These are phyloP conservation scores for Natrix natrix DNA, from an alignment of 2,797 vertebrate genomes.

Conservation along the genomic window DNA sequence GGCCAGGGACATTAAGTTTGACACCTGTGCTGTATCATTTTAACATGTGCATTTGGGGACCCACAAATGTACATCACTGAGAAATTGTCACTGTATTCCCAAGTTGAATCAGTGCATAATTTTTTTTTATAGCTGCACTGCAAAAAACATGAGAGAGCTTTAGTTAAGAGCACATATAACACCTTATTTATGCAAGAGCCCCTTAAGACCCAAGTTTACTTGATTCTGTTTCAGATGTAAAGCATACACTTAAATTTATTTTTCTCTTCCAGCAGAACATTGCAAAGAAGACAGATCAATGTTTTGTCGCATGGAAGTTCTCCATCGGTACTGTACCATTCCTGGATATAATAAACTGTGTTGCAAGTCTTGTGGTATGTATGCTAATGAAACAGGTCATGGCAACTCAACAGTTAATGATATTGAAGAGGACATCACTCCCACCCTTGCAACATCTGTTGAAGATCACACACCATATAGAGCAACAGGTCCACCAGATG, in stretches of 20 bases:
- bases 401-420: slow-evolving; percentile 62
- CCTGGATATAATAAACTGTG: slow-evolving; percentile 88
- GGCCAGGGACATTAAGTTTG: too few species aligned
- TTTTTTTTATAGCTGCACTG: slow-evolving; percentile 4
- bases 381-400: slow-evolving; percentile 55
- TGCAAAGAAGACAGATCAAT: slow-evolving; percentile 92
- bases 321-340: slow-evolving; percentile 87
- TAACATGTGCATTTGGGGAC: not conserved
- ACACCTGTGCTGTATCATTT: not conserved
- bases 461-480: slow-evolving; percentile 42
- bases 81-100: not conserved
- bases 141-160: not conserved
- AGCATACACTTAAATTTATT: slow-evolving; percentile 52
- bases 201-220: slow-evolving; percentile 36
- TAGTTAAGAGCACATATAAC: slow-evolving; percentile 19
- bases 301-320: slow-evolving; percentile 89
- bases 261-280: slow-evolving; percentile 86
- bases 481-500: slow-evolving; percentile 46
- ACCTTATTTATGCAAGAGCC: slow-evolving; percentile 29
- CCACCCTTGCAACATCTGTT: slow-evolving; percentile 50
- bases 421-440: slow-evolving; percentile 71
- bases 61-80: not conserved
- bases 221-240: slow-evolving; percentile 35
- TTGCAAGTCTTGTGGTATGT: slow-evolving; percentile 85
- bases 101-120: not conserved